These are phyloP conservation scores for Helleia helle DNA, from an alignment of 2,888 invertebrate species.

Conservation along the genomic window DNA sequence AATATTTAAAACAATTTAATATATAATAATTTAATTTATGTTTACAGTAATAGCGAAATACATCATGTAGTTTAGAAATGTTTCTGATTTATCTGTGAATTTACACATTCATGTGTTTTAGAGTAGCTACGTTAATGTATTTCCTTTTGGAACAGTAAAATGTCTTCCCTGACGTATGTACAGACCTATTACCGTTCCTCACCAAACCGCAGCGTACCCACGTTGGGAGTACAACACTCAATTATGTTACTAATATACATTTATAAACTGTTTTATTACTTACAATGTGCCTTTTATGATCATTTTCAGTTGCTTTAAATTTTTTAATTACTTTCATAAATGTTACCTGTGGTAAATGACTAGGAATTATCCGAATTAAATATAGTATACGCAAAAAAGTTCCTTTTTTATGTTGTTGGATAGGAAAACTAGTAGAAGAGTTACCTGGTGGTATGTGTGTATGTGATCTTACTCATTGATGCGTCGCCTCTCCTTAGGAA, in stretches of 20 bases:
- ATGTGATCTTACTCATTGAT: too few species aligned
- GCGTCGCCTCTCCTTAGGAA: too few species aligned
- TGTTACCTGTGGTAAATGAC: too few species aligned
- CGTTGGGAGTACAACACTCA: neutral
- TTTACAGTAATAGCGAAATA: neutral
- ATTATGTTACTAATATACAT: conserved; percentile 5
- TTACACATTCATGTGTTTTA: neutral
- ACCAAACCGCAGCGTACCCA: conserved; percentile 5
- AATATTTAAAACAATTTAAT: too few species aligned
- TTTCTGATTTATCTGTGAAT: neutral
- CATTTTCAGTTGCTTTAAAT: neutral
- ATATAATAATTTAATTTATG: too few species aligned
- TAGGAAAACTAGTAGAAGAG: too few species aligned
- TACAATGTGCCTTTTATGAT: too few species aligned
- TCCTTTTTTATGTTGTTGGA: too few species aligned
- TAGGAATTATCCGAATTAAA: too few species aligned
- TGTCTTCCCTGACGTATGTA: conserved; percentile 10
- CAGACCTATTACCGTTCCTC: conserved; percentile 10
- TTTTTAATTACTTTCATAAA: too few species aligned
- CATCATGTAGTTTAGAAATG: neutral
- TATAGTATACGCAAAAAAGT: too few species aligned
- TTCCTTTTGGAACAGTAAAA: conserved; percentile 8
- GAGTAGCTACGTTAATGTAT: conserved; percentile 8
- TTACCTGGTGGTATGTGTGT: too few species aligned
- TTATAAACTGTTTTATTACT: conserved; percentile 4